Evolutionary conservation across 2,113 vertebrate genomes (phyloP).

Genomic region (Trinectes maculatus): DNA sequence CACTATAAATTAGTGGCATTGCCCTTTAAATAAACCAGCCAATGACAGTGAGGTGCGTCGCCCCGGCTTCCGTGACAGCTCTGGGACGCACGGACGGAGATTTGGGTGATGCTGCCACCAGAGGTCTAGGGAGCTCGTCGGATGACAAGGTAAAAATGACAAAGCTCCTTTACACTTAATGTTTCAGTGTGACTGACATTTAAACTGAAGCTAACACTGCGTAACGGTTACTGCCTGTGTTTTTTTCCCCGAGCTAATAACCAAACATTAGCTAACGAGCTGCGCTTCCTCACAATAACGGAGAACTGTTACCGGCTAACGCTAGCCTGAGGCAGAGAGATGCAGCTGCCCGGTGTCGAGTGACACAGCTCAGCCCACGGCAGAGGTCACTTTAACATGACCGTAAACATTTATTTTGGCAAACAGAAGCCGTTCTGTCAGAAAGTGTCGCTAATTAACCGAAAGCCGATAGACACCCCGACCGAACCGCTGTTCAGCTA

Average conservation of each 20-base stretch:
- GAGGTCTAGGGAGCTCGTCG: constrained; percentile 7
- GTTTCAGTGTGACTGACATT: background rate
- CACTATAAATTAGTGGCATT: constrained; percentile 8
- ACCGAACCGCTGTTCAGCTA: too few relatives aligned
- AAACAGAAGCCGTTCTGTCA: background rate
- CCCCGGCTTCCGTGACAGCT: background rate
- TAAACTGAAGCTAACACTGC: background rate
- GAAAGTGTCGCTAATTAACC: too few relatives aligned
- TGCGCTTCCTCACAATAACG: too few relatives aligned
- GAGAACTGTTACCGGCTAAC: constrained; percentile 24
- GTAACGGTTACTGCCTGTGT: background rate
- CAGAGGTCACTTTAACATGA: constrained; percentile 24
- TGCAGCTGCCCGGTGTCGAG: constrained; percentile 2
- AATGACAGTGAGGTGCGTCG: background rate
- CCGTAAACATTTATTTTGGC: background rate
- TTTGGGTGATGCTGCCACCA: constrained; percentile 44
- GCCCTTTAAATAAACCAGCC: constrained; percentile 61
- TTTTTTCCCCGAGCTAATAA: constrained; percentile 19
- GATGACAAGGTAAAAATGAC: constrained; percentile 47
- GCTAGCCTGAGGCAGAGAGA: constrained; percentile 28
- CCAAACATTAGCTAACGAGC: constrained; percentile 26
- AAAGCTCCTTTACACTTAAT: background rate
- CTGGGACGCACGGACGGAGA: constrained; percentile 13
- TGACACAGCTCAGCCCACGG: constrained; percentile 13
- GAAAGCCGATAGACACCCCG: too few relatives aligned